Evolutionary conservation across 2,797 vertebrate genomes (phyloP).

Genomic region (Spinus olivaceus): DNA sequence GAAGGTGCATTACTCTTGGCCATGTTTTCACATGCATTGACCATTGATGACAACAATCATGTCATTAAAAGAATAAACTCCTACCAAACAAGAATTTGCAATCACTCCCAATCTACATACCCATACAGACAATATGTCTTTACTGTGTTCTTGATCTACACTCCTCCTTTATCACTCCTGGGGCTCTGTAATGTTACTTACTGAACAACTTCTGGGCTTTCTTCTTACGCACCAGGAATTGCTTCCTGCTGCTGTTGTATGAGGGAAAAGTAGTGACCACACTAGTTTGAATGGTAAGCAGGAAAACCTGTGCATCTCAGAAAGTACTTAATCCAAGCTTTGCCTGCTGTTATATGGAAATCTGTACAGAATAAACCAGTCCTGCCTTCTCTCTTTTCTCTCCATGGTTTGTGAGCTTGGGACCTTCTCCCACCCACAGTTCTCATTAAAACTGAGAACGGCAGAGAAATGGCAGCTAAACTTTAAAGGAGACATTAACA

Average conservation of each 20-base stretch:
- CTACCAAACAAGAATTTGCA: background rate
- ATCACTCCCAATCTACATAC: background rate
- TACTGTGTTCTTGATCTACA: background rate
- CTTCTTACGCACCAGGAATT: background rate
- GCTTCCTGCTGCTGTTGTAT: background rate
- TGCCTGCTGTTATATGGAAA: background rate
- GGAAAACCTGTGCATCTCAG: background rate
- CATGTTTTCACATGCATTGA: background rate
- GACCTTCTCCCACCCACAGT: background rate
- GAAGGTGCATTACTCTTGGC: background rate
- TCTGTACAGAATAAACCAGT: background rate
- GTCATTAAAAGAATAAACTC: background rate
- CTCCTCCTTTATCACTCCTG: background rate
- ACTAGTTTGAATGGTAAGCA: background rate
- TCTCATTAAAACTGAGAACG: background rate
- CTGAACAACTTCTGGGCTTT: background rate
- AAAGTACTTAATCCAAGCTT: background rate
- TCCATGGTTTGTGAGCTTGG: accelerated
- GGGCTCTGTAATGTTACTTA: background rate
- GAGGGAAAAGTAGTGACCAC: background rate
- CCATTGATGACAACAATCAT: background rate
- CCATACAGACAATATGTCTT: background rate
- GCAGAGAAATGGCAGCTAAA: background rate
- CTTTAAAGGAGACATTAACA: background rate
- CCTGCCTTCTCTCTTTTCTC: background rate